phyloP scores from a whole-genome alignment of 2,888 invertebrate genomes.

The Brachynemurus nebulosus region DNA sequence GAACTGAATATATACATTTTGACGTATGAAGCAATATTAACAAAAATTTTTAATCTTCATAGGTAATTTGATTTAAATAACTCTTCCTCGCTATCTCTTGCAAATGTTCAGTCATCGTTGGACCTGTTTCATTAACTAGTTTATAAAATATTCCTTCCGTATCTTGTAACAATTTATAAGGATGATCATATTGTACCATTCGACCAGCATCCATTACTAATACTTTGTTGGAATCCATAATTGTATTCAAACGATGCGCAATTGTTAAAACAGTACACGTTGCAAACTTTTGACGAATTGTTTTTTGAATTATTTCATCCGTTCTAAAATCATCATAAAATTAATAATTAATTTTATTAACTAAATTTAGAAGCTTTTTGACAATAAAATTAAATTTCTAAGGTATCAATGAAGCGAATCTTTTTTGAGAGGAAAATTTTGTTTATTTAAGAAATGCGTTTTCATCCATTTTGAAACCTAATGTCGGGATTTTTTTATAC shows the following conservation, averaged over 20 bases:
- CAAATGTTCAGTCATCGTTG: conserved; percentile 37
- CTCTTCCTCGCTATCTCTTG: conserved; percentile 32
- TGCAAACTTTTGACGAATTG: conserved; percentile 64
- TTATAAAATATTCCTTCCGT: conserved; percentile 44
- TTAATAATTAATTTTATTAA: background rate
- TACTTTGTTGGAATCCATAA: conserved; percentile 83
- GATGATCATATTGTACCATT: conserved; percentile 58
- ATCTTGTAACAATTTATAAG: conserved; percentile 46
- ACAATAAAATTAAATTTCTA: too few species aligned
- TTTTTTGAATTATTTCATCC: conserved; percentile 69
- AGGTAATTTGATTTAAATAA: too few species aligned
- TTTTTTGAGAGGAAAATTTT: too few species aligned
- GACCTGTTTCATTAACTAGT: conserved; percentile 59
- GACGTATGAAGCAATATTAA: too few species aligned
- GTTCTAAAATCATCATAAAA: conserved; percentile 37
- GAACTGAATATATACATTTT: too few species aligned
- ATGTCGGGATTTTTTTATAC: too few species aligned
- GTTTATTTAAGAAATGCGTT: too few species aligned
- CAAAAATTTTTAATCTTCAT: too few species aligned
- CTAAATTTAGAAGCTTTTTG: background rate
- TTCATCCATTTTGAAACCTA: too few species aligned
- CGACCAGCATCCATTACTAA: conserved; percentile 73
- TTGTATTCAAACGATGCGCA: conserved; percentile 79
- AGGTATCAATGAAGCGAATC: too few species aligned
- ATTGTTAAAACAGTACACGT: conserved; percentile 82